Base-by-base conservation (phyloP, 2,113 vertebrate species). In the Microtus pennsylvanicus region DNA sequence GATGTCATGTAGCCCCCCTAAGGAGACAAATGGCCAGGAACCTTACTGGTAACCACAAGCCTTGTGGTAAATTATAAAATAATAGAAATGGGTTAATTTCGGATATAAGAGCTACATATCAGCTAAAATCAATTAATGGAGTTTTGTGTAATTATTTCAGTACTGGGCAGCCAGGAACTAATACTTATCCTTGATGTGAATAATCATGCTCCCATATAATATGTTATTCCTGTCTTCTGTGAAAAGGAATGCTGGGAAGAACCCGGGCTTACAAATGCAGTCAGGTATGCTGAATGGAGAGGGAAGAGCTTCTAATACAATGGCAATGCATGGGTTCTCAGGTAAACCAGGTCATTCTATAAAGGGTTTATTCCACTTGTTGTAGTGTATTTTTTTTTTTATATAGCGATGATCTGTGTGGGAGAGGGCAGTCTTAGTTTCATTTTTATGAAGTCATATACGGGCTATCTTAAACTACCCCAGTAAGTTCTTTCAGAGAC, bases 381-480 rank as follows among this genome's bases (percentile, higher is more conserved):
- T 22, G 0, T 45, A 74, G 21, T 26, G 16, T 55, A 55, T 16
- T 7, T 17, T 42, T 42, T 74, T 42, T 58, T 38, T 55, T 5
- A 21, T 9, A 42, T 24, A 42, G 14, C 0, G 16, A 35, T 35
- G 0, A 17, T 70, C 7, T 70, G 38, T 45, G 13, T 13, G 10
- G 42, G 38, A 75, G 22, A 75, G 42, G 17, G 17, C 55, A 75
- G 4, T 45, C n/a, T 75, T 45, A 26, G 10, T 45, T 75, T 42
- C 14, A 42, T 42, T 26, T 24, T 26, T 45, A 12, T 75, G 35
- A 26, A 45, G 0, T 75, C 22, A 75, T 5, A 24, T 0, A 26
- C 12, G 1, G 24, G 22, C 38, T 26, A 7, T 0, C 2, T 75
- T 45, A 26, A 35, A 35, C 1, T 17, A 1, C 5, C 0, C 13